These are phyloP conservation scores for Datnioides undecimradiatus DNA, from an alignment of 2,113 vertebrate genomes.

Conservation along the genomic window DNA sequence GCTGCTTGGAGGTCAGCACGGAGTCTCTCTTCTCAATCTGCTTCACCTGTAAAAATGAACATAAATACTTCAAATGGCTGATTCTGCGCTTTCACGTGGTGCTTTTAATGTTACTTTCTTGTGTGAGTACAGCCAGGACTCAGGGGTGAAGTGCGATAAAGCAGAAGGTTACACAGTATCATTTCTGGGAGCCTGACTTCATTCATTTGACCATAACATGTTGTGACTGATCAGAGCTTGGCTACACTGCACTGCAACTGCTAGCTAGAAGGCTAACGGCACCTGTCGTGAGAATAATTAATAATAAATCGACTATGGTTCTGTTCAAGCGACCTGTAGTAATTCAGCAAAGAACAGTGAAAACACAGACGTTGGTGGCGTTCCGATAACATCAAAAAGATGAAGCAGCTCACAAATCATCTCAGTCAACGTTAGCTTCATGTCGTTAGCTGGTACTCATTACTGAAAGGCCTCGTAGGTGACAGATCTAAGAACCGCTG, in stretches of 20 bases:
- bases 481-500: fast-evolving
- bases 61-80: not conserved
- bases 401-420: not conserved
- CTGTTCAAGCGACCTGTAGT: too few relatives aligned
- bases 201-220: not conserved
- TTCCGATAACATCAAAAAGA: too few relatives aligned
- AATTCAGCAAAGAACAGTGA: not conserved
- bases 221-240: not conserved
- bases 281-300: fast-evolving
- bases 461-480: slow-evolving; percentile 19
- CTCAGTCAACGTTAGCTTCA: slow-evolving; percentile 49
- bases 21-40: slow-evolving; percentile 99
- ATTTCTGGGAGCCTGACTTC: not conserved
- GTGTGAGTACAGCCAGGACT: too few relatives aligned
- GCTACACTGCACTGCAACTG: not conserved
- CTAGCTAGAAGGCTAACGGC: not conserved
- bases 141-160: not conserved
- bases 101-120: too few relatives aligned
- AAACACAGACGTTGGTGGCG: fast-evolving
- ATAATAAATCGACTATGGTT: too few relatives aligned
- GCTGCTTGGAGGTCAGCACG: slow-evolving; percentile 96
- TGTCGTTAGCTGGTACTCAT: slow-evolving; percentile 46
- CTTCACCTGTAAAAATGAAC: slow-evolving; percentile 88
- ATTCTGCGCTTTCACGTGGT: too few relatives aligned
- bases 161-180: not conserved